Base-by-base conservation (phyloP, 1,140 invertebrate genomes). In the Cataglyphis hispanica region DNA sequence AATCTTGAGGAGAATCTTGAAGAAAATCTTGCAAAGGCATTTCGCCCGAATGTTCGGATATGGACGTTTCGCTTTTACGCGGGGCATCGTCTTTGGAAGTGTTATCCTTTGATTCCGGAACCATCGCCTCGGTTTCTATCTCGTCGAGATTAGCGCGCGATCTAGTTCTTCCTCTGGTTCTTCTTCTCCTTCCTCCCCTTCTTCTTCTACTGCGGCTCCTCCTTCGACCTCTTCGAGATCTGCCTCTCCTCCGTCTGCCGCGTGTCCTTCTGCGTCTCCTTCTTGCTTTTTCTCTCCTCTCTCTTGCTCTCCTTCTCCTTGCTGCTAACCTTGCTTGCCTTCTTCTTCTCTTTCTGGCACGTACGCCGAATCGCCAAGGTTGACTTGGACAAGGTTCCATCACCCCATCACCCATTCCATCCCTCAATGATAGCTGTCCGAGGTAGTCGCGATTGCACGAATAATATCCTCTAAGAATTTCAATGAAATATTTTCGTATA, bases 391-490 rank as follows among this genome's bases (percentile, higher is more conserved):
- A 88, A 4, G 43, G 83, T 46, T 81, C 78, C 6, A 56, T 64
- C 6, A 80, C 67, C 19, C 80, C 76, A n/a, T 34, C 63, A 0
- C 27, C 37, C 2, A 43, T 67, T 8, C 34, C 85, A 34, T 34
- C 11, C 1, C n/a, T 61, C 16, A 34, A 19, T 8, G 70, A 64
- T 16, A 78, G 4, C 6, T 46, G 43, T 1, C 27, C 10, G 10
- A 91, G 40, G 8, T 83, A 43, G n/a, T 91, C 83, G 27, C 31
- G 67, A 25, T 89, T 85, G 72, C 86, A 92, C 8, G 91, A 74
- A 76, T 92, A 93, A 27, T 88, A 86, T 37, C 92, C 92, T 5
- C 92, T 92, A 60, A n/a, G 19, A 56, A 72, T 31, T 2, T 0
- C 50, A 31, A 11, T 37, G 7, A 37, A 46, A 74, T 31, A 19